Evolutionary conservation across 2,797 vertebrate genomes (phyloP).

Genomic region (Pantherophis alleghaniensis): DNA sequence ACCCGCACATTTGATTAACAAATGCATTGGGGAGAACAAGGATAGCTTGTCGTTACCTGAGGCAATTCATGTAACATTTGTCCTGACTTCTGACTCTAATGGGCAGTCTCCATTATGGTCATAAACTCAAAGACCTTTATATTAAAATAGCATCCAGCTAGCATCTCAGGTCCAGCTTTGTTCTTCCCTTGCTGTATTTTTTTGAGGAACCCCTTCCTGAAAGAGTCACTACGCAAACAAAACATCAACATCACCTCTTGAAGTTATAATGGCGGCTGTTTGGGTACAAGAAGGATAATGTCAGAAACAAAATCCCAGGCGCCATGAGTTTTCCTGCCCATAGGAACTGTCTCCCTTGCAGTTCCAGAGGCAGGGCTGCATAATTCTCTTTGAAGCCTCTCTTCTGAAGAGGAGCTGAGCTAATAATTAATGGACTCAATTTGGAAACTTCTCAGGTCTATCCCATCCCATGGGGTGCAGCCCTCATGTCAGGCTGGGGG

Average conservation of each 20-base stretch:
- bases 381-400: background rate
- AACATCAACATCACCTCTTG: background rate
- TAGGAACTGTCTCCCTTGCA: background rate
- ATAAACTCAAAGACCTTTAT: background rate
- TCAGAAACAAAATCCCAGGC: background rate
- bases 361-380: background rate
- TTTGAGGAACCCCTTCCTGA: background rate
- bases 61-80: background rate
- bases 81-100: background rate
- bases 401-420: background rate
- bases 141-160: background rate
- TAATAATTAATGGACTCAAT: background rate
- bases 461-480: background rate
- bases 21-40: background rate
- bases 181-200: background rate
- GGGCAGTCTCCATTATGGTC: background rate
- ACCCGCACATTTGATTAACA: background rate
- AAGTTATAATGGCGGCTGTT: background rate
- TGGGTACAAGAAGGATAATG: background rate
- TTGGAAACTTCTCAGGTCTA: background rate
- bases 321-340: background rate
- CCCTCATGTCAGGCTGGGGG: background rate
- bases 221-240: background rate
- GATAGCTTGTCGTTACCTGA: background rate
- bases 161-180: background rate